Base-by-base conservation (phyloP, 2,797 vertebrate genomes). In the Phrynocephalus guinanensis region DNA sequence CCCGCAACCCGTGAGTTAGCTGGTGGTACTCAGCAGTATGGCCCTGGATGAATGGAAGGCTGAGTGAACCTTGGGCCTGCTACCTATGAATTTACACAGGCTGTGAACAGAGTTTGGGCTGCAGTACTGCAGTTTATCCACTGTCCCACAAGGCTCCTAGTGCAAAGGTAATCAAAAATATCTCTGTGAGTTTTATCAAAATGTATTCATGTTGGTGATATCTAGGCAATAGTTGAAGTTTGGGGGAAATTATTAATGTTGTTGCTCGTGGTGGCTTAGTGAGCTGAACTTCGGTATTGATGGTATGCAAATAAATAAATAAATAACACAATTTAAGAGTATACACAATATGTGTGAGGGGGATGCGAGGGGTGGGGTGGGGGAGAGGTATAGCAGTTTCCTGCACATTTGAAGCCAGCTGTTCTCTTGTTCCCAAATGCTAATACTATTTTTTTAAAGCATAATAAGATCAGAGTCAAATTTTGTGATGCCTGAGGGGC, bases 391-490 rank as follows among this genome's bases (percentile, higher is more conserved):
- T 3, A 33, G 52, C 20, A 63, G 15, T 77, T 83, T 56, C 63
- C 13, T 82, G 48, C n/a, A 70, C 52, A 68, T 85, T 86, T 82
- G 70, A 28, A 77, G 15, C 48, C 30, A 48, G 30, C 38, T 82
- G 48, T 89, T n/a, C 0, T 89, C 88, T 71, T 70, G 15, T 50
- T 87, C 11, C 80, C 3, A 8, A 52, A 26, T 3, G 33, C 82
- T 88, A 71, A 28, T 5, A 24, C 33, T 81, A 44, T 67, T 79
- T 79, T 70, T 73, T 71, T 50, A 85, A 73, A 85, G 52, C 50
- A 56, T 72, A 79, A 66, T 79, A 85, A 81, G 87, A 85, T 80
- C 63, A 88, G 82, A 88, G 71, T 48, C 79, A 6, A 72, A 48
- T 75, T 80, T 81, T 88, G 56, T 84, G 48, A 85, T 85, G 76